Evolutionary conservation across 2,113 vertebrate genomes (phyloP).

Genomic region (Corythornis cristatus): DNA sequence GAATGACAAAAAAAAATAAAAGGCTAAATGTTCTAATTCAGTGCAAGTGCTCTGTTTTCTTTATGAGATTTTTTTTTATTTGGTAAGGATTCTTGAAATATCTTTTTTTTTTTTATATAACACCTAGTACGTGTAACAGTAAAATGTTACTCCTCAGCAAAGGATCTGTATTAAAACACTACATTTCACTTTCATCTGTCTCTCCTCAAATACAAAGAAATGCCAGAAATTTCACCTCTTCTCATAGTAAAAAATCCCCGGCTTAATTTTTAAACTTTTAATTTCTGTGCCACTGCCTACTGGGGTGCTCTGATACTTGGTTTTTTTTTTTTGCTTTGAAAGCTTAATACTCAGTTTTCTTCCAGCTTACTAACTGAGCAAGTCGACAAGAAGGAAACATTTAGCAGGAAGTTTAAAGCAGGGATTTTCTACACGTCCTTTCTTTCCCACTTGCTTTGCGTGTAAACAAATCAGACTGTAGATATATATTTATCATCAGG

Average conservation of each 20-base stretch:
- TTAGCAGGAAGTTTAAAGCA: not conserved
- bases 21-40: not conserved
- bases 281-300: not conserved
- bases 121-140: not conserved
- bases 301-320: not conserved
- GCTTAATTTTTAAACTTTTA: not conserved
- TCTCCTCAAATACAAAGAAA: not conserved
- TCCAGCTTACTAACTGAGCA: not conserved
- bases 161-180: not conserved
- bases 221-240: not conserved
- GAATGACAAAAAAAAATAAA: not conserved
- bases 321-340: not conserved
- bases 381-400: not conserved
- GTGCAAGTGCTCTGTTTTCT: not conserved
- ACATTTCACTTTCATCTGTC: not conserved
- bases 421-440: not conserved
- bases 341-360: not conserved
- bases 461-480: not conserved
- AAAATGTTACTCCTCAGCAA: not conserved
- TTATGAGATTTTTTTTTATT: not conserved
- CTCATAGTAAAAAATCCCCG: not conserved
- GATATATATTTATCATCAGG: too few relatives aligned
- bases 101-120: not conserved
- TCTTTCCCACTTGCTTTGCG: not conserved
- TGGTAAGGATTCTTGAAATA: not conserved